Evolutionary conservation across 2,888 invertebrate genomes (phyloP).

Genomic region (Nephrocerus scutellatus): DNA sequence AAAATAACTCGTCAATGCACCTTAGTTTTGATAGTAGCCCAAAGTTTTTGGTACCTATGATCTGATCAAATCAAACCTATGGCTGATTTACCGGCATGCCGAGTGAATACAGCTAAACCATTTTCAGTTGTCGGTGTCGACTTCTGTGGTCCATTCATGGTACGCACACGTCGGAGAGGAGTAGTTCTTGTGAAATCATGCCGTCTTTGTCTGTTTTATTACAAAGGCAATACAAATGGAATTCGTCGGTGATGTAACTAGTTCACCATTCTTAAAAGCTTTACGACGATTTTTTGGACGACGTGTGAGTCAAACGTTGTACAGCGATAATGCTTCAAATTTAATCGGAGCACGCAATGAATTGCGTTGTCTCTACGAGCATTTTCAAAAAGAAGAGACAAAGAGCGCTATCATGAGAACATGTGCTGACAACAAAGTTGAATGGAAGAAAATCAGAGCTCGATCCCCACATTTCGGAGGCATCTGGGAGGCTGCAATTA

Average conservation of each 20-base stretch:
- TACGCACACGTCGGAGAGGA: neutral
- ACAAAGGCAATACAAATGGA: constrained; percentile 1
- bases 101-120: neutral
- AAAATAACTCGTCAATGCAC: neutral
- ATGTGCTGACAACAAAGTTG: neutral
- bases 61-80: too few relatives aligned
- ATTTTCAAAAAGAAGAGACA: constrained; percentile 3
- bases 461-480: constrained; percentile 6
- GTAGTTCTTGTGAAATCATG: neutral
- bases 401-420: neutral
- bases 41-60: neutral
- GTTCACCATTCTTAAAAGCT: constrained; percentile 5
- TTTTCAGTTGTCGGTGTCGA: neutral
- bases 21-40: neutral
- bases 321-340: constrained; percentile 4
- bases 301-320: constrained; percentile 1
- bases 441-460: neutral
- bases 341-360: constrained; percentile 5
- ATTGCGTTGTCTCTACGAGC: constrained; percentile 1
- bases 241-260: too few relatives aligned
- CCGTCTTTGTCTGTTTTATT: neutral
- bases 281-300: neutral
- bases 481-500: constrained; percentile 5
- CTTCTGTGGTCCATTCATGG: neutral
- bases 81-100: neutral